Conservation (phyloP, 2,113 vertebrate species). For the Clinocottus analis region DNA sequence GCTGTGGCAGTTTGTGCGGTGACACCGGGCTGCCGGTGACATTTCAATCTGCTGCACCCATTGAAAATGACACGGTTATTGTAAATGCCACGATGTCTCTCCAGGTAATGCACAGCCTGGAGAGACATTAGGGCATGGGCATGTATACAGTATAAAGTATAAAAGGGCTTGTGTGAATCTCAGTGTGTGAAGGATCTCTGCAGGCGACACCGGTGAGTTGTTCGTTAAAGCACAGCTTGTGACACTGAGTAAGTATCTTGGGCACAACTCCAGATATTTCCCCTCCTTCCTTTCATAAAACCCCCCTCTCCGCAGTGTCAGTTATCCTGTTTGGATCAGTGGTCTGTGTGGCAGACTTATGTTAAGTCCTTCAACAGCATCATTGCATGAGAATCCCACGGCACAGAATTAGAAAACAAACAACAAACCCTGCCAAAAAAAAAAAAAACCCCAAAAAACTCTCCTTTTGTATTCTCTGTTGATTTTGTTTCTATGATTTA, state of each 20-base stretch:
- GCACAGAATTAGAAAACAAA: background rate
- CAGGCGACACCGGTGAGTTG: background rate
- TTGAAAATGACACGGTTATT: slow-evolving; percentile 2
- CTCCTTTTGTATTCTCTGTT: background rate
- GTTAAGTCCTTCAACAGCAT: slow-evolving; percentile 1
- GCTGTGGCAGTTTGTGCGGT: background rate
- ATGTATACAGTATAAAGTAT: background rate
- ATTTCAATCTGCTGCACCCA: slow-evolving; percentile 1
- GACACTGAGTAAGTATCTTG: background rate
- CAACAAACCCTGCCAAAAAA: background rate
- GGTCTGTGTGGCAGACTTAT: slow-evolving; percentile 16
- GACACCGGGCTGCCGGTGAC: background rate
- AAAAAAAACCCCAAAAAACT: background rate
- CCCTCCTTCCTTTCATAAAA: background rate
- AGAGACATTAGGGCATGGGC: background rate
- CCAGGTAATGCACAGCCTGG: slow-evolving; percentile 27
- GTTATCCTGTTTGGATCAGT: background rate
- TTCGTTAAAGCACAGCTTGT: slow-evolving; percentile 21
- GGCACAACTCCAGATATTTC: background rate
- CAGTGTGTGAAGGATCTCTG: background rate
- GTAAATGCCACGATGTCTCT: slow-evolving; percentile 8
- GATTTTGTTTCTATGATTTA: background rate
- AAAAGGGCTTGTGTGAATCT: slow-evolving; percentile 8
- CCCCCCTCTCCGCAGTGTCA: background rate
- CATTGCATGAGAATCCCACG: background rate